A percentile compares a stretch with the other conserved stretches of the same genome.
These are phyloP conservation scores for Salpingus planirostris DNA, from an alignment of 2,888 invertebrate species.

Conservation along the genomic window DNA sequence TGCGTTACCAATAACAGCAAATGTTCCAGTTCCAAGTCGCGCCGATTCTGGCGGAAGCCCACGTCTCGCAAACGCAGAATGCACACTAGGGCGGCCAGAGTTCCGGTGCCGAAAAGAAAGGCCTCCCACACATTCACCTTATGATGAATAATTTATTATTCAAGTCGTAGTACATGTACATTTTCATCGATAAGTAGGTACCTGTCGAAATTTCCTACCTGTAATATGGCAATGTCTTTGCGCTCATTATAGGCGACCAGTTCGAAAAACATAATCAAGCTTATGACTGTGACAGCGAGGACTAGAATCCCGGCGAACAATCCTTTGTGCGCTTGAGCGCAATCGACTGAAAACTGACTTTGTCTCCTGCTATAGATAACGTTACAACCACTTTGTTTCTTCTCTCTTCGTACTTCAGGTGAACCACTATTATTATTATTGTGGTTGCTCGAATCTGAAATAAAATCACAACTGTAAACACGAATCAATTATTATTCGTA, in stretches of 20 bases:
- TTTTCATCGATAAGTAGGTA: not conserved
- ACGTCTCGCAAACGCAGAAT: slow-evolving; percentile 21
- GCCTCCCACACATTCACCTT: slow-evolving; percentile 48
- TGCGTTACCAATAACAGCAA: slow-evolving; percentile 75
- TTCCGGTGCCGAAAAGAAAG: slow-evolving; percentile 23
- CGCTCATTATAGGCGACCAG: slow-evolving; percentile 56
- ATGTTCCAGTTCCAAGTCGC: slow-evolving; percentile 55
- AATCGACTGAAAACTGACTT: slow-evolving; percentile 72
- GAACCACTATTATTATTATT: no score
- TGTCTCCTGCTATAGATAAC: slow-evolving; percentile 34
- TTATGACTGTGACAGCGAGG: slow-evolving; percentile 65
- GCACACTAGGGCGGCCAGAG: slow-evolving; percentile 22
- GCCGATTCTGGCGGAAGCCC: slow-evolving; percentile 17
- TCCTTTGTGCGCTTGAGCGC: slow-evolving; percentile 73
- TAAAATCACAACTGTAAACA: no score
- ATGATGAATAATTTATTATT: no score
- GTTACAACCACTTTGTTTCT: slow-evolving; percentile 27
- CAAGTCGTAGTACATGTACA: no score
- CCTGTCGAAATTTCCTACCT: slow-evolving; percentile 45
- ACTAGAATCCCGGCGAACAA: slow-evolving; percentile 62
- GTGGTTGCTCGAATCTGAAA: no score
- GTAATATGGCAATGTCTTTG: slow-evolving; percentile 57
- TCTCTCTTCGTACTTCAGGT: not conserved
- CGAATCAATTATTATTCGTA: no score
- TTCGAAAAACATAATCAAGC: slow-evolving; percentile 81